phyloP scores from a whole-genome alignment of 1,140 invertebrate species.

The Heterodera carotae region DNA sequence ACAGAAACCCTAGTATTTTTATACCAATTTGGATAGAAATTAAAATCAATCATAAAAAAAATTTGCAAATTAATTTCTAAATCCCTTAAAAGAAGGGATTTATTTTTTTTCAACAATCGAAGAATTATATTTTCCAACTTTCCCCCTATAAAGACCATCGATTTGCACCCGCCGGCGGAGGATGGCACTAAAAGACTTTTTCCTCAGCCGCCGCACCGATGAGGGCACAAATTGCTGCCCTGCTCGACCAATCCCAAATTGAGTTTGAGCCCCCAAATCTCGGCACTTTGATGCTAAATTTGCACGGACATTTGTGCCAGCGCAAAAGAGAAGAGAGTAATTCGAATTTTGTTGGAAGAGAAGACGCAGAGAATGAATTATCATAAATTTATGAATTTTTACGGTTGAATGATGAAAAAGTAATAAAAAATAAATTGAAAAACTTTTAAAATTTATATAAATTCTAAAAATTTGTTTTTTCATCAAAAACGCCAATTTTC shows the following conservation, averaged over 20 bases:
- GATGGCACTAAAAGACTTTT: not conserved
- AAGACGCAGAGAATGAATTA: not conserved
- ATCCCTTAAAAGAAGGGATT: too few species aligned
- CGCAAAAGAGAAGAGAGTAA: not conserved
- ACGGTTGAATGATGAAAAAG: not conserved
- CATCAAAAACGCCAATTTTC: too few species aligned
- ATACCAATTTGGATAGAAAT: too few species aligned
- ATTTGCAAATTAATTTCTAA: too few species aligned
- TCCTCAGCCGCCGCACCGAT: not conserved
- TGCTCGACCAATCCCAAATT: not conserved
- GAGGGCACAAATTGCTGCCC: not conserved
- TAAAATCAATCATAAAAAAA: too few species aligned
- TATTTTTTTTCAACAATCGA: too few species aligned
- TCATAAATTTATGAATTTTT: not conserved
- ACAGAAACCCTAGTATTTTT: too few species aligned
- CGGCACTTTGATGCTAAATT: not conserved
- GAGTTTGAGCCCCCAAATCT: conserved; percentile 5
- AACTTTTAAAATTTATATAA: too few species aligned
- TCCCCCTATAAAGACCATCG: not conserved
- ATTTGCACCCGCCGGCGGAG: not conserved
- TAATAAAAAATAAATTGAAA: not conserved
- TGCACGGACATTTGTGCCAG: not conserved
- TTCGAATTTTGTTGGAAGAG: not conserved
- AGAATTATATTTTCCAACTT: not conserved
- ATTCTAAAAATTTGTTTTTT: too few species aligned